phyloP scores from a whole-genome alignment of 2,113 vertebrate species.

The Stictonetta naevosa region DNA sequence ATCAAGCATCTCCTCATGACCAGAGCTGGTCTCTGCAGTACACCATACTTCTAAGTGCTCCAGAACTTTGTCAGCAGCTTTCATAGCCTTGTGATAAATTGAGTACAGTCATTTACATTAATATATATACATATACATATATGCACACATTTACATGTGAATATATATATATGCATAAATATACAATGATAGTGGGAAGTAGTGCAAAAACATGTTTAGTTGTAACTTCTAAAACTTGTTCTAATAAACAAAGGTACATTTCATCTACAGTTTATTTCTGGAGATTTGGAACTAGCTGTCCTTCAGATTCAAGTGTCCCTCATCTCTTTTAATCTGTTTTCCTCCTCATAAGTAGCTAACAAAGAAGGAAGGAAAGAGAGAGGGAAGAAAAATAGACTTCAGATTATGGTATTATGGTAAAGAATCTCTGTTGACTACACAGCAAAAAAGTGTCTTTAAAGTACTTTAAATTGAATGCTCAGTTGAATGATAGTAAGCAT shows the following conservation, averaged over 20 bases:
- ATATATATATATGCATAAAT: neutral
- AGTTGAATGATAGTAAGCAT: neutral
- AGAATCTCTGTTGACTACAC: neutral
- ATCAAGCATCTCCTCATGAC: neutral
- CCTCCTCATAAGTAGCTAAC: neutral
- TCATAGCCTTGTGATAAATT: neutral
- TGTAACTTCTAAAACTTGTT: neutral
- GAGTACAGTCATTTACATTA: neutral
- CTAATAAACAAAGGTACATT: neutral
- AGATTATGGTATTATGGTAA: neutral
- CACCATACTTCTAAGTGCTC: neutral
- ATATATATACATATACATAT: neutral
- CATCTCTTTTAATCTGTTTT: neutral
- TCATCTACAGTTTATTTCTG: neutral
- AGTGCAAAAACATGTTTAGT: neutral
- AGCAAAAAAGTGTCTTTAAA: neutral
- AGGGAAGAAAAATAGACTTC: accelerated
- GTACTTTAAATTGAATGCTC: neutral
- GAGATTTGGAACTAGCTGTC: neutral
- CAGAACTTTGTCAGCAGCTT: neutral
- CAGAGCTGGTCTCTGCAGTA: neutral
- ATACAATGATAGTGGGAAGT: neutral
- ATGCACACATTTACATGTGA: neutral
- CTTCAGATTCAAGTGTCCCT: neutral
- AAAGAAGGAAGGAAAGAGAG: neutral